Evolutionary conservation across 2,888 invertebrate genomes (phyloP).

Genomic region (Heteromyza rotundicornis): DNA sequence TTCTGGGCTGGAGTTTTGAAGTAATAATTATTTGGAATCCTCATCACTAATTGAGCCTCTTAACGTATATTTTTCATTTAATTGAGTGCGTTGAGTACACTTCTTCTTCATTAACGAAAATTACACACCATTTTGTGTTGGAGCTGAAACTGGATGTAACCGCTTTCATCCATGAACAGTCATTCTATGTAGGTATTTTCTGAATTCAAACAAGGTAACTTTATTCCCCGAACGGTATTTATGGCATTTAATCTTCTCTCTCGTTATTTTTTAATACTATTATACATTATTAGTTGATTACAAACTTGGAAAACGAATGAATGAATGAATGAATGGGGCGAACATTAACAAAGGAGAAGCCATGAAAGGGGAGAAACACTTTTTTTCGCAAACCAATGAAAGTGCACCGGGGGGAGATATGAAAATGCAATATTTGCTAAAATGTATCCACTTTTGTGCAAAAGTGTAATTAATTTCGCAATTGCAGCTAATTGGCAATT

Average conservation of each 20-base stretch:
- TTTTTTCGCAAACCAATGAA: too few relatives aligned
- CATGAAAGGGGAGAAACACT: too few relatives aligned
- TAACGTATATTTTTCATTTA: conserved; percentile 16
- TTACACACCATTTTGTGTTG: conserved; percentile 14
- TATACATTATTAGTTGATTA: conserved; percentile 12
- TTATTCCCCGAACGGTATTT: not conserved
- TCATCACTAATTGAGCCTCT: conserved; percentile 16
- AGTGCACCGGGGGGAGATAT: too few relatives aligned
- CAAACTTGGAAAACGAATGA: not conserved
- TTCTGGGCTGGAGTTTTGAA: too few relatives aligned
- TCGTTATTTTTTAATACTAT: not conserved
- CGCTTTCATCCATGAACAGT: too few relatives aligned
- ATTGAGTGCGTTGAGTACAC: conserved; percentile 21
- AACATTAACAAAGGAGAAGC: too few relatives aligned
- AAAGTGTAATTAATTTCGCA: too few relatives aligned
- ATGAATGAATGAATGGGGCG: not conserved
- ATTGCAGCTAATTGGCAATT: too few relatives aligned
- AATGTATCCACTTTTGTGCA: too few relatives aligned
- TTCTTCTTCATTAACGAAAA: not conserved
- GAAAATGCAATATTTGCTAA: too few relatives aligned
- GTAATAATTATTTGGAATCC: too few relatives aligned
- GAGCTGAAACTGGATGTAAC: too few relatives aligned
- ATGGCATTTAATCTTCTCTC: not conserved
- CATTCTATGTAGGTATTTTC: not conserved
- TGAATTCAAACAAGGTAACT: not conserved